Evolutionary conservation across 1,140 invertebrate species (phyloP), one percentile per base, ranked within the genome.

Genomic region (Akabosia matsudoensis): DNA sequence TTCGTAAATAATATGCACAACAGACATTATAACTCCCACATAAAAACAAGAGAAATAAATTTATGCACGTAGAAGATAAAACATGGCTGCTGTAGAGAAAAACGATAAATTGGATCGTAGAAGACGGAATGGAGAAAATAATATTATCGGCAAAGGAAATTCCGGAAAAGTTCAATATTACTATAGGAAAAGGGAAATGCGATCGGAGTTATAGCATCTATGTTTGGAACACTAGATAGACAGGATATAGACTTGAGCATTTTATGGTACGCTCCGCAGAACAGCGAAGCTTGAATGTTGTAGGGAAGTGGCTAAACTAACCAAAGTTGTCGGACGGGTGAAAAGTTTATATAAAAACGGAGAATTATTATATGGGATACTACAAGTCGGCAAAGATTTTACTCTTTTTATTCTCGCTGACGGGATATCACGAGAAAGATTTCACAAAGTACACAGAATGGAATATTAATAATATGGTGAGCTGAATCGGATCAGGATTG

Each of bases 1-100:
- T 51, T 22, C n/a, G 14, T 61, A n/a, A 61, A n/a, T 61, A 61
- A n/a, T 61, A 61, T 61, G 54, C 54, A 61, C n/a, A n/a, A n/a
- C n/a, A n/a, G n/a, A n/a, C n/a, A n/a, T n/a, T n/a, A n/a, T n/a
- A n/a, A n/a, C n/a, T n/a, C n/a, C n/a, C n/a, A n/a, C n/a, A n/a
- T n/a, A 45, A 18, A 7, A 45, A 45, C 37, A 18, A 45, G 37
- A 18, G 18, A 56, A n/a, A 56, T 56, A 3, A 10, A 7, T 56
- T n/a, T 13, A 56, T 24, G 54, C 54, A 24, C 54, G 22, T n/a
- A n/a, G n/a, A n/a, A n/a, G n/a, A n/a, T n/a, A n/a, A n/a, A n/a
- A n/a, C n/a, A n/a, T n/a, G n/a, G n/a, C 37, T 7, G 54, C 54
- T n/a, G 13, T 61, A 7, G 10, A 24, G 28, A 30, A 30, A 28